Conservation (phyloP, 2,888 invertebrate genomes). For the Drosophila pegasa region DNA sequence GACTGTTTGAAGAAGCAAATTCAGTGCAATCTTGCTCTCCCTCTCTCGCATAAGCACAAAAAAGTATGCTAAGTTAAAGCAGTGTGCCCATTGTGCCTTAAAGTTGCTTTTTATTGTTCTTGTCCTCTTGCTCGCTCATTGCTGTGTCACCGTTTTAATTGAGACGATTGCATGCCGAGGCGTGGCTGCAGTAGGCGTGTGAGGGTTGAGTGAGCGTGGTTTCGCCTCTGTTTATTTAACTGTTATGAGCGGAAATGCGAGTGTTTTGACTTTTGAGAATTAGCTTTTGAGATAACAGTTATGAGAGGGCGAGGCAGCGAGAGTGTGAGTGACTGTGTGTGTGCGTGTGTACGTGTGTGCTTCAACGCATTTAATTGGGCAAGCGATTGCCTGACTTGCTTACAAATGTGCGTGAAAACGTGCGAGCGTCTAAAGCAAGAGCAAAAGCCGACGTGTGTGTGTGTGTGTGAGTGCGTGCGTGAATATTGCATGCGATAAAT, state of each 20-base stretch:
- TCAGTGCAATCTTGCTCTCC: background rate
- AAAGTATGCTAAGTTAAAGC: slow-evolving; percentile 5
- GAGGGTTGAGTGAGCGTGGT: background rate
- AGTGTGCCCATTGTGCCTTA: slow-evolving; percentile 13
- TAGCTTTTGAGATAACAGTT: slow-evolving; percentile 74
- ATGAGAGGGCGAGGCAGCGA: slow-evolving; percentile 14
- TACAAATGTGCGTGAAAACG: slow-evolving; percentile 64
- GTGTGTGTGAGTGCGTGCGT: slow-evolving; percentile 26
- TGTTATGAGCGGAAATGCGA: slow-evolving; percentile 62
- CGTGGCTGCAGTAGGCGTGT: background rate
- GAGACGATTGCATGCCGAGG: slow-evolving; percentile 13
- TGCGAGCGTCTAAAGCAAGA: slow-evolving; percentile 24
- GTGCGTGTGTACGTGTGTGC: slow-evolving; percentile 44
- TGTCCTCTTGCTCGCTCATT: background rate
- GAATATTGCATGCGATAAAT: slow-evolving; percentile 75
- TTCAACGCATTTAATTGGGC: slow-evolving; percentile 78
- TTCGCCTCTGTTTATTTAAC: slow-evolving; percentile 45
- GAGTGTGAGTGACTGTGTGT: slow-evolving; percentile 20
- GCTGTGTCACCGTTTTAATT: slow-evolving; percentile 37
- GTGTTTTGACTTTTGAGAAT: slow-evolving; percentile 76
- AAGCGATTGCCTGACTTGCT: slow-evolving; percentile 76
- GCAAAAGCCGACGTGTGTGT: slow-evolving; percentile 29
- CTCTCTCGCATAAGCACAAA: background rate
- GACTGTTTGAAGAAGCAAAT: background rate
- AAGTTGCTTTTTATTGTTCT: slow-evolving; percentile 9